Conservation (phyloP, 2,113 vertebrate genomes). For the Nanorana parkeri region DNA sequence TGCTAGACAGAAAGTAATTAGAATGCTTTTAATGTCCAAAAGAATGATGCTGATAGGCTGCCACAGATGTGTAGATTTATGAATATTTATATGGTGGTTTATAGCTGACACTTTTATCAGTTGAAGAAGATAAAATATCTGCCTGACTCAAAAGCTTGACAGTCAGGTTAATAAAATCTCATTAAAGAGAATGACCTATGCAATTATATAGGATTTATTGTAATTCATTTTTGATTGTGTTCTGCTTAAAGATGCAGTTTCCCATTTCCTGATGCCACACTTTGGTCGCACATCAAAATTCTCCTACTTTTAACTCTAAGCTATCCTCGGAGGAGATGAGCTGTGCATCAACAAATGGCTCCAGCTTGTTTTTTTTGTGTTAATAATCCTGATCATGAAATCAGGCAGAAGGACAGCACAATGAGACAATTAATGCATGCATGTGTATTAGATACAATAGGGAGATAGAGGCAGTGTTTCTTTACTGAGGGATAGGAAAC, state of each 20-base stretch:
- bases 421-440: background rate
- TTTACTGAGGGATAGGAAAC: background rate
- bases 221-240: conserved; percentile 89
- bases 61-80: conserved; percentile 98
- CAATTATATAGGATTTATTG: conserved; percentile 98
- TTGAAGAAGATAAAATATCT: conserved; percentile 97
- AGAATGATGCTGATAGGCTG: conserved; percentile 88
- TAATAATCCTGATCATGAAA: background rate
- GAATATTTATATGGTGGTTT: conserved; percentile 96
- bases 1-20: conserved; percentile 87
- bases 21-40: conserved; percentile 89
- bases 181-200: conserved; percentile 98
- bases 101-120: conserved; percentile 91
- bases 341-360: background rate
- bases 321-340: conserved; percentile 60
- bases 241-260: conserved; percentile 89
- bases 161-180: conserved; percentile 99
- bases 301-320: conserved; percentile 76
- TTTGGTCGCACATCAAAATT: conserved; percentile 83
- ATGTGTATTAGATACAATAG: background rate
- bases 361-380: background rate
- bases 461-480: background rate
- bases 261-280: conserved; percentile 85
- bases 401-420: conserved; percentile 1
- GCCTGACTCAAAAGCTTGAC: conserved; percentile 86